Evolutionary conservation across 2,888 invertebrate genomes (phyloP).

Genomic region (Hemaris fuciformis): DNA sequence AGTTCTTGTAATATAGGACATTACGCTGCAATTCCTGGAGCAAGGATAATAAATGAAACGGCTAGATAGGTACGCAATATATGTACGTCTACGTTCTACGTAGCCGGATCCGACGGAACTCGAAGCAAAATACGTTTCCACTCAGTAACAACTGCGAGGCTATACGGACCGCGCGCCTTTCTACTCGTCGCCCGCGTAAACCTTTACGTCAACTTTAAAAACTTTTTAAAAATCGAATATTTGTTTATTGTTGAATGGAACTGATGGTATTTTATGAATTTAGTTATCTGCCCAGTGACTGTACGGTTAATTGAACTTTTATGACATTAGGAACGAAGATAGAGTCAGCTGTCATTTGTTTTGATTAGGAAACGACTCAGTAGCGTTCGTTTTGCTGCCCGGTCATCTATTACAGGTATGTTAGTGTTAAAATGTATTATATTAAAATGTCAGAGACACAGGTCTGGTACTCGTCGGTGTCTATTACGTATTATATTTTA

Average conservation of each 20-base stretch:
- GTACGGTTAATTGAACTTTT: constrained; percentile 9
- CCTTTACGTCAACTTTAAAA: constrained; percentile 63
- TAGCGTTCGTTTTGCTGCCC: constrained; percentile 43
- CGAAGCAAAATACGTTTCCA: constrained; percentile 48
- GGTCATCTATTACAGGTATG: constrained; percentile 67
- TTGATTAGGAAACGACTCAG: constrained; percentile 58
- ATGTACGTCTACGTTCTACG: constrained; percentile 36
- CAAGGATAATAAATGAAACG: constrained; percentile 33
- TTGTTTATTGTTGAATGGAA: constrained; percentile 13
- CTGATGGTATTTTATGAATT: not conserved
- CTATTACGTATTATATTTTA: not conserved
- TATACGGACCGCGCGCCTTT: constrained; percentile 65
- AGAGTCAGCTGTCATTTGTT: constrained; percentile 61
- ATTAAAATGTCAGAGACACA: not conserved
- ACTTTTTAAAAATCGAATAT: constrained; percentile 44
- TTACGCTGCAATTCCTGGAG: constrained; percentile 41
- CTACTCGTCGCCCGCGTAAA: constrained; percentile 57
- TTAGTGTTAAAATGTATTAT: constrained; percentile 20
- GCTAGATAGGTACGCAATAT: constrained; percentile 38
- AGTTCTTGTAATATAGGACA: constrained; percentile 28
- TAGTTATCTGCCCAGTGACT: not conserved
- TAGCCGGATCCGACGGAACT: constrained; percentile 41
- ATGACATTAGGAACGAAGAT: constrained; percentile 20
- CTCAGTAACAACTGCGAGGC: constrained; percentile 66
- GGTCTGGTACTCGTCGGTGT: not conserved